Percentiles rank a stretch among this genome's conserved stretches.
Conservation (phyloP, 1,140 invertebrate species). For the Meteorus sp. region DNA sequence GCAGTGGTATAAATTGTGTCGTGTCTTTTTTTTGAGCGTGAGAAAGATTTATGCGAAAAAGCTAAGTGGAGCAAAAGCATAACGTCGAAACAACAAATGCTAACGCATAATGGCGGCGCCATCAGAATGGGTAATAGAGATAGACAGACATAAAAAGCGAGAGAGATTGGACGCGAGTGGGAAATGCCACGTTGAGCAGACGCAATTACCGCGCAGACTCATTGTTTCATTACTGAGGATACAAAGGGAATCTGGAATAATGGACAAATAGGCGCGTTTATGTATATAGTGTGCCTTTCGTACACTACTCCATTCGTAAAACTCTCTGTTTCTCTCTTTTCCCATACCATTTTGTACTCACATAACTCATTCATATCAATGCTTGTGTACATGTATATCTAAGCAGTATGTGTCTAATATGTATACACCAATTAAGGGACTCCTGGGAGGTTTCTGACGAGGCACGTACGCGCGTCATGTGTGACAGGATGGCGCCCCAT, state of each 20-base stretch:
- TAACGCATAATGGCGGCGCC: not conserved
- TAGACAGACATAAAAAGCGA: not conserved
- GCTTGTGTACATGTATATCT: no score
- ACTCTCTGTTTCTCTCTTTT: no score
- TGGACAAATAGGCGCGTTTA: conserved; percentile 60
- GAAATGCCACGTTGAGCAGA: conserved; percentile 37
- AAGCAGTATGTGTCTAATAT: no score
- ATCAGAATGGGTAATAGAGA: not conserved
- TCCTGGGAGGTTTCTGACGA: conserved; percentile 45
- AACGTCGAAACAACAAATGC: no score
- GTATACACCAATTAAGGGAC: conserved; percentile 58
- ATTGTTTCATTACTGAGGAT: conserved; percentile 59
- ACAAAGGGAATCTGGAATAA: conserved; percentile 61
- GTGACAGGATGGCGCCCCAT: conserved; percentile 16
- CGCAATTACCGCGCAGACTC: conserved; percentile 59
- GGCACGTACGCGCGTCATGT: conserved; percentile 42
- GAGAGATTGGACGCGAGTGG: conserved; percentile 17
- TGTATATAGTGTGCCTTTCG: conserved; percentile 54
- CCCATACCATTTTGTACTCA: no score
- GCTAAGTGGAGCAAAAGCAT: not conserved
- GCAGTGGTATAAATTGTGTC: no score
- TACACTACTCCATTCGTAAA: conserved; percentile 22
- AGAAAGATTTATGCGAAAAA: conserved; percentile 2
- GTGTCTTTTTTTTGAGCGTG: no score
- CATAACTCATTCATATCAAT: no score